Evolutionary conservation across 2,113 vertebrate genomes (phyloP), one percentile per base, ranked within the genome.

Genomic region (Brachirus orientalis): DNA sequence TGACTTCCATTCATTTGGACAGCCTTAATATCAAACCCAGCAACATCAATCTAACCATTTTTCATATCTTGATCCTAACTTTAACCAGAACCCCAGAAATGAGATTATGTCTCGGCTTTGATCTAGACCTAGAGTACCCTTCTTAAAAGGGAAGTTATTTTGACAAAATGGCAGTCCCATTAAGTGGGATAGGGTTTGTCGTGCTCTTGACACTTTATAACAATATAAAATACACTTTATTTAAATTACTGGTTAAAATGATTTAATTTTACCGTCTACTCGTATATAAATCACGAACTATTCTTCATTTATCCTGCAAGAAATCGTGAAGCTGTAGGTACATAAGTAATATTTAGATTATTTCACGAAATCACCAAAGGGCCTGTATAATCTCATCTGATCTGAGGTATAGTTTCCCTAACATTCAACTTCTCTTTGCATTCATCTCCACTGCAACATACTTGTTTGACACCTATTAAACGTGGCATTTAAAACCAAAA

Each of bases 141-240:
- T 10, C 12, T n/a, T n/a, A n/a, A n/a, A n/a, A n/a, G n/a, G n/a
- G n/a, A n/a, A n/a, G n/a, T 43, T 13, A 10, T 14, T 9, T 8
- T 13, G 16, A 87, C 74, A 84, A 86, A 82, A 86, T 77, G 71
- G 76, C 71, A 84, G 85, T 56, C 16, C 40, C 47, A 41, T 63
- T 56, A 20, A 53, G 22, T 44, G 70, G n/a, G n/a, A n/a, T 64
- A 61, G n/a, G 18, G 10, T 40, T n/a, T 56, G 35, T 48, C 51
- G 9, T 35, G 16, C n/a, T 47, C 45, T 36, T 13, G 40, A 43
- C 40, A 40, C 38, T 13, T 40, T 28, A 2, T 28, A 28, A 28
- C 28, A 4, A 6, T 2, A 28, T 28, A 28, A 3, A 28, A 28
- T 3, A 9, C 38, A 1, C 38, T 43, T 43, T 43, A 5, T 43